Conservation (phyloP, 2,888 invertebrate genomes). For the Ceraclea dissimilis region DNA sequence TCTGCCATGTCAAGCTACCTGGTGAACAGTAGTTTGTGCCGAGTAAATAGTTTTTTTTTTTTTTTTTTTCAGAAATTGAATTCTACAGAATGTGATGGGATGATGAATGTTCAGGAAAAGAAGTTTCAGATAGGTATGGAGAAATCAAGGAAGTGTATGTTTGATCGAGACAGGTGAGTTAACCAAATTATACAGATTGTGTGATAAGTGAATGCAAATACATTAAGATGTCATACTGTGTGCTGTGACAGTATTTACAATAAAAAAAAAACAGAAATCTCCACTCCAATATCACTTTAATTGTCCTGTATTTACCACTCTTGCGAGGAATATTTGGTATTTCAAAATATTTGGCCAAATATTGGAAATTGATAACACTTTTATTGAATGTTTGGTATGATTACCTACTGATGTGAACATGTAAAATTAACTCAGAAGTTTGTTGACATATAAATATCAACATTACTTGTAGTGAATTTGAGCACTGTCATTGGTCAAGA, state of each 20-base stretch:
- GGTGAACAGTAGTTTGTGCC: not conserved
- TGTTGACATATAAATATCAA: too few species aligned
- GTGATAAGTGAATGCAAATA: too few species aligned
- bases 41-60: not conserved
- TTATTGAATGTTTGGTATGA: not conserved
- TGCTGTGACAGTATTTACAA: too few species aligned
- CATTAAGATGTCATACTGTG: too few species aligned
- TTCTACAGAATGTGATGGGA: constrained; percentile 36
- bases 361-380: not conserved
- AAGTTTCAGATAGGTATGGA: constrained; percentile 40
- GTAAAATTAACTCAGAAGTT: too few species aligned
- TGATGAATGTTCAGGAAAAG: constrained; percentile 32
- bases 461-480: constrained; percentile 28
- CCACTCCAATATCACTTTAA: too few species aligned
- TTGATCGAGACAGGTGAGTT: constrained; percentile 44
- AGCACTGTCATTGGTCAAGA: constrained; percentile 70
- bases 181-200: too few species aligned
- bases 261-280: too few species aligned
- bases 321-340: too few species aligned
- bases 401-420: too few species aligned
- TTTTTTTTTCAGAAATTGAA: constrained; percentile 39
- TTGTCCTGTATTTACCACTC: too few species aligned
- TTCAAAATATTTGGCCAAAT: too few species aligned
- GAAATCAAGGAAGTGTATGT: constrained; percentile 37
- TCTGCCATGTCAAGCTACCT: not conserved